phyloP scores from a whole-genome alignment of 1,140 invertebrate genomes.

The Lerema accius region DNA sequence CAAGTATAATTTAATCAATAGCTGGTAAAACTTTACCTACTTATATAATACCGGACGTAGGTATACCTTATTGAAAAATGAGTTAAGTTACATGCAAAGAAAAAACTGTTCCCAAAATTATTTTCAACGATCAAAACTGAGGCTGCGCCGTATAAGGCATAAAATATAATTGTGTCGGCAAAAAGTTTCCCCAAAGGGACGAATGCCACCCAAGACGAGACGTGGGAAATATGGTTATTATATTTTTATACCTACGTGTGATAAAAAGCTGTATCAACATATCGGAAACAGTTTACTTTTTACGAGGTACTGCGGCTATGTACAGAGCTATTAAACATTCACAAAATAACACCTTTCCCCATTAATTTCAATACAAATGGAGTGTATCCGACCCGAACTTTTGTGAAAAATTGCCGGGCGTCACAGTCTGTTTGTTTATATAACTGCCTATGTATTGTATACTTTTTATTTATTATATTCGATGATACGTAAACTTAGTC shows the following conservation, averaged over 20 bases:
- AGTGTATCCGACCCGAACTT: slow-evolving; percentile 1
- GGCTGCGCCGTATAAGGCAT: neutral
- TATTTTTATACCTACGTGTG: slow-evolving; percentile 31
- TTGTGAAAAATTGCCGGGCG: slow-evolving; percentile 3
- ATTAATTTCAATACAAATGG: slow-evolving; percentile 19
- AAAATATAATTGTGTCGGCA: slow-evolving; percentile 15
- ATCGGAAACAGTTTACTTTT: slow-evolving; percentile 35
- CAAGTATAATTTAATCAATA: too few relatives aligned
- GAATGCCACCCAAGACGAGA: slow-evolving; percentile 16
- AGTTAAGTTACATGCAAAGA: too few relatives aligned
- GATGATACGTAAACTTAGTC: neutral
- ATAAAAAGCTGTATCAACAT: slow-evolving; percentile 28
- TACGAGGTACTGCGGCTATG: slow-evolving; percentile 10
- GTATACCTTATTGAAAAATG: too few relatives aligned
- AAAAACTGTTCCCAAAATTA: too few relatives aligned
- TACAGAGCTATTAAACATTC: slow-evolving; percentile 9
- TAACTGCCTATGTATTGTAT: neutral
- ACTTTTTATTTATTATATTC: neutral
- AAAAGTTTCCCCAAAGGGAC: slow-evolving; percentile 13
- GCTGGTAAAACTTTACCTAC: too few relatives aligned
- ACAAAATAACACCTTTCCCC: slow-evolving; percentile 7
- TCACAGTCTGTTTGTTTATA: neutral
- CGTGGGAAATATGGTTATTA: slow-evolving; percentile 22
- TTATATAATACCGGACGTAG: too few relatives aligned
- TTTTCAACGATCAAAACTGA: neutral